Base-by-base conservation (phyloP, 2,797 vertebrate species). In the Helarctos malayanus region DNA sequence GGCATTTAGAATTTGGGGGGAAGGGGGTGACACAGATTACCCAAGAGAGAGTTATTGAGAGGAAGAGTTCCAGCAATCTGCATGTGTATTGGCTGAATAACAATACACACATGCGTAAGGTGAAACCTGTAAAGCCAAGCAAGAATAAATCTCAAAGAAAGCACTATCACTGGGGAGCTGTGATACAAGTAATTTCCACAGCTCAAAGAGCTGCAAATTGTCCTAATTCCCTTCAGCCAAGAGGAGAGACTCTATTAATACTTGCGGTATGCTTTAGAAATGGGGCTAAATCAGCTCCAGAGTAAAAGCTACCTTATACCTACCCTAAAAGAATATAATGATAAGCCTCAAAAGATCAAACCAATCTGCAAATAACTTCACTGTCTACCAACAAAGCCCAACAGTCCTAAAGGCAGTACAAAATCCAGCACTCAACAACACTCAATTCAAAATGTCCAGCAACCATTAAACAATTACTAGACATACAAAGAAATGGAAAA, bases 1-100 rank as follows among this genome's bases (percentile, higher is more conserved):
- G 19, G n/a, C 25, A 65, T 81, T 92, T 94, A 85, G 35, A 95
- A 94, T 82, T 94, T 61, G 8, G 45, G 38, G 41, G 63, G 63
- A 1, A 16, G 14, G 1, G 32, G 32, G 16, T 8, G 32, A 35
- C 38, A 16, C n/a, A 81, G 13, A 78, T 29, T 79, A 90, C 25
- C 35, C 13, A 82, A 56, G 54, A 80, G 32, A 49, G 57, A 71
- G 1, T 35, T 92, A 63, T 80, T 84, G 73, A 75, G 27, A 88
- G 25, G 35, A 71, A 92, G 41, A 56, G 45, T 73, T 68, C 65
- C n/a, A 88, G 80, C 75, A 75, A 81, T 76, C 21, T 41, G 25
- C 41, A n/a, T 11, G n/a, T 35, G 4, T 35, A 5, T 61, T 86
- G 94, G 32, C 38, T 81, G 25, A 87, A 29, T 82, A 78, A 45